Evolutionary conservation across 2,113 vertebrate species (phyloP).

Genomic region (Lampris incognitus): DNA sequence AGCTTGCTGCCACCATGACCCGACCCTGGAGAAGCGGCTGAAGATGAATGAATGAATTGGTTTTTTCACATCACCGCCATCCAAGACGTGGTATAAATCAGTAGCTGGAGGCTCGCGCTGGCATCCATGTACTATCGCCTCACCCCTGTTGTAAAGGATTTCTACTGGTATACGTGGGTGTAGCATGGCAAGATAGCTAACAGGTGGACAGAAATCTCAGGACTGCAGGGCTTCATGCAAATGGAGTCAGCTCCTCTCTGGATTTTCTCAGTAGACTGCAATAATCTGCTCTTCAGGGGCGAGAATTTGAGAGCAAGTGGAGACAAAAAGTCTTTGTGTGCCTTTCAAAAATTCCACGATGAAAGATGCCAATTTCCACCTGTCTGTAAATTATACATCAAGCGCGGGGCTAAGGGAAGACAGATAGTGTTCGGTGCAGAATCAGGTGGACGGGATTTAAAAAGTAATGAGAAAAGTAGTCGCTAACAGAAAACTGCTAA

Average conservation of each 20-base stretch:
- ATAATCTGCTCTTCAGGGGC: conserved; percentile 2
- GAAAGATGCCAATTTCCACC: conserved; percentile 1
- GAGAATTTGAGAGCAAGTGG: neutral
- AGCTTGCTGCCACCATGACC: too few species aligned
- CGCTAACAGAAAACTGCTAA: conserved; percentile 29
- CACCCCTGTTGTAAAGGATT: conserved; percentile 33
- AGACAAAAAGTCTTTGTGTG: neutral
- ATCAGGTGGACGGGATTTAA: conserved; percentile 22
- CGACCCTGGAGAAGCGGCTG: conserved; percentile 55
- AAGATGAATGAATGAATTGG: too few species aligned
- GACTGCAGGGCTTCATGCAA: neutral
- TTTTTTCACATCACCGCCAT: conserved; percentile 58
- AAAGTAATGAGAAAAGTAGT: conserved; percentile 34
- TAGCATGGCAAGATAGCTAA: conserved; percentile 4
- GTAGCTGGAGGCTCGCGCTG: conserved; percentile 22
- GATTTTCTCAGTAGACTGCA: neutral
- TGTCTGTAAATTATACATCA: conserved; percentile 21
- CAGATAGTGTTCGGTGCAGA: conserved; percentile 20
- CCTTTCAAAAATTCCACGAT: conserved; percentile 1
- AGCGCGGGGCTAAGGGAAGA: neutral
- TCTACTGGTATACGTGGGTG: neutral
- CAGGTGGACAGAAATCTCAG: conserved; percentile 35
- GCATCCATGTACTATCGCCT: conserved; percentile 14
- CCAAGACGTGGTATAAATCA: conserved; percentile 53
- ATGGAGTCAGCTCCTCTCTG: conserved; percentile 15